Conservation (phyloP, 1,140 invertebrate genomes). For the Sarcophaga bullata region DNA sequence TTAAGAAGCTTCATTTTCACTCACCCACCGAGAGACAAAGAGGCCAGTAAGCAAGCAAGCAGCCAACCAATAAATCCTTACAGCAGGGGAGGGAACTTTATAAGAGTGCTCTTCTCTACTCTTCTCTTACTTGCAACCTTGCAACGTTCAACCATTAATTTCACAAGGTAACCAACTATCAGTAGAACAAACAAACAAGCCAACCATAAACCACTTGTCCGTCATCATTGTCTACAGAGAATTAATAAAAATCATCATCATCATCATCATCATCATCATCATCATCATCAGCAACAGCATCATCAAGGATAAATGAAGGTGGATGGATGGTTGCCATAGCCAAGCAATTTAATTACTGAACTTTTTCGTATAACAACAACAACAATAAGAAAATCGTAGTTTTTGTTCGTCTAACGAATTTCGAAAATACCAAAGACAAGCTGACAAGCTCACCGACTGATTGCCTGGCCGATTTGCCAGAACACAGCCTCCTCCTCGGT, state of each 20-base stretch:
- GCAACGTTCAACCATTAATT: conserved; percentile 24
- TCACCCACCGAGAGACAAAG: neutral
- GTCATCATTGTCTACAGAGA: conserved; percentile 35
- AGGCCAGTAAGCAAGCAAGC: neutral
- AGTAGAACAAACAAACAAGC: conserved; percentile 21
- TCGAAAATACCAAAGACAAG: too few relatives aligned
- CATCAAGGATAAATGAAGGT: conserved; percentile 6
- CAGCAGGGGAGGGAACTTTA: neutral
- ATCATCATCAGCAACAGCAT: too few relatives aligned
- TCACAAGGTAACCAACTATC: conserved; percentile 6
- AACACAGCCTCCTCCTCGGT: neutral
- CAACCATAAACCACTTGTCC: conserved; percentile 29
- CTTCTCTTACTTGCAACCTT: neutral
- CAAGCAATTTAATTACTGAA: too few relatives aligned
- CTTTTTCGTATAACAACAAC: too few relatives aligned
- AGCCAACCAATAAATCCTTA: conserved; percentile 31
- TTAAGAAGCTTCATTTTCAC: conserved; percentile 51
- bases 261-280: neutral
- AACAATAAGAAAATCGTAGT: too few relatives aligned
- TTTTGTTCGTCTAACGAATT: too few relatives aligned
- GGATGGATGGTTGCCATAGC: neutral
- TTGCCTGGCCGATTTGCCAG: neutral
- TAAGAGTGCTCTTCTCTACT: too few relatives aligned
- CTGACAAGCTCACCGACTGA: neutral
- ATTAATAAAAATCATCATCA: conserved; percentile 25